Percentiles rank a stretch among this genome's conserved stretches.
Conservation (phyloP, 2,113 vertebrate species). For the Odontesthes bonariensis region DNA sequence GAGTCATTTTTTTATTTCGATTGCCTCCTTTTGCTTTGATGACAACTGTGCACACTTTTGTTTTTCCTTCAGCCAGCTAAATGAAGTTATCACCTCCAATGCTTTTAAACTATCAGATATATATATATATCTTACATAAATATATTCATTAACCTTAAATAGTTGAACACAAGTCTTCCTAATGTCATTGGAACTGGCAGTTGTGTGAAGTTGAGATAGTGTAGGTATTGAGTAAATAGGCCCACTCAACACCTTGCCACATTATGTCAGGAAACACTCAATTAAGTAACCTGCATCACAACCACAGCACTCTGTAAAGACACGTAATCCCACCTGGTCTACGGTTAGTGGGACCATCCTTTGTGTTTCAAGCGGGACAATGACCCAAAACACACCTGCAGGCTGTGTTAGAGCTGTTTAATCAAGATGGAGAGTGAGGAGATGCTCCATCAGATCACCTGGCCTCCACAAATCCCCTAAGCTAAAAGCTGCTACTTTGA, state of each 20-base stretch:
- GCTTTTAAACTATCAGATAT: background rate
- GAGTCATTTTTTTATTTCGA: too few species aligned
- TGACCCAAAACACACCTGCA: background rate
- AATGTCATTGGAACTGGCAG: background rate
- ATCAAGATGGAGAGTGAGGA: background rate
- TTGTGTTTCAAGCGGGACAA: background rate
- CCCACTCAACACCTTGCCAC: background rate
- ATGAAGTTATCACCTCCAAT: background rate
- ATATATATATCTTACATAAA: too few species aligned
- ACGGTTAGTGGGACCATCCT: background rate
- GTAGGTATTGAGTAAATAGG: too few species aligned
- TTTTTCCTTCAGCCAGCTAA: background rate
- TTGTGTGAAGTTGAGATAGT: background rate
- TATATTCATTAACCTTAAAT: too few species aligned
- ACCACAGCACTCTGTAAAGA: background rate
- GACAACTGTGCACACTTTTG: background rate
- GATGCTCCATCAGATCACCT: background rate
- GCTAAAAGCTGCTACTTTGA: background rate
- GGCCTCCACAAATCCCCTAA: background rate
- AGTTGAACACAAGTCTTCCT: too few species aligned
- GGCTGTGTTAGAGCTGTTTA: too few species aligned
- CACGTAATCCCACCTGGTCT: background rate
- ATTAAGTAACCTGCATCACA: background rate
- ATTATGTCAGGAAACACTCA: background rate
- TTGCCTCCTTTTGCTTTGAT: background rate